A percentile compares a stretch with the other conserved stretches of the same genome.
Evolutionary conservation across 2,888 invertebrate genomes (phyloP).

Genomic region (Myopa testacea): DNA sequence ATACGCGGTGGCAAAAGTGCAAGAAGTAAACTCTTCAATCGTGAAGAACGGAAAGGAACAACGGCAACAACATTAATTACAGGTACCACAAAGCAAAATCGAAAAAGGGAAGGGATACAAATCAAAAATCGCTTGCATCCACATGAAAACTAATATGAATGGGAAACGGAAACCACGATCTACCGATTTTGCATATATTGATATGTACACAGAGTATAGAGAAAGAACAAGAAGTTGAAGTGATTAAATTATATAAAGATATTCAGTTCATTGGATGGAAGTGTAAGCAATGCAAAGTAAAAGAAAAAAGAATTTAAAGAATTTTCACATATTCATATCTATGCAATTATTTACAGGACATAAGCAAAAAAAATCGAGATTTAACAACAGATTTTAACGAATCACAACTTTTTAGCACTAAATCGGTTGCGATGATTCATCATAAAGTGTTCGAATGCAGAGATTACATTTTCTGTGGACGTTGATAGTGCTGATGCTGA

Average conservation of each 20-base stretch:
- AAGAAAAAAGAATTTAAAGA: no score
- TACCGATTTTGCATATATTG: constrained; percentile 46
- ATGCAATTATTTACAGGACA: no score
- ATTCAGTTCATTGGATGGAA: no score
- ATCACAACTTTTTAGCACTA: no score
- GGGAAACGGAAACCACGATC: constrained; percentile 65
- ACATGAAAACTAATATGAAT: constrained; percentile 56
- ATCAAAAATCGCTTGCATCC: constrained; percentile 55
- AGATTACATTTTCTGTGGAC: no score
- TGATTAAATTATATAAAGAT: not conserved
- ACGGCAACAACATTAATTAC: not conserved
- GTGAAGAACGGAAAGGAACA: constrained; percentile 5
- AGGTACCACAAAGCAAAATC: constrained; percentile 30
- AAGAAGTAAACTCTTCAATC: not conserved
- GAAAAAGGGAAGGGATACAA: constrained; percentile 36
- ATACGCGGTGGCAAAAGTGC: not conserved
- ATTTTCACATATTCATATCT: no score
- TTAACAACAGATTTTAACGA: no score
- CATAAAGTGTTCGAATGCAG: no score
- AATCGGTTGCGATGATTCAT: no score
- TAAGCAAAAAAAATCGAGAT: no score
- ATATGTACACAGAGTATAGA: not conserved
- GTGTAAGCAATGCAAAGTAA: no score
- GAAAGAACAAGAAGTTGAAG: not conserved
- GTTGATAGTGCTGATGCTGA: no score